Evolutionary conservation across 2,888 invertebrate species (phyloP), one percentile per base, ranked within the genome.

Genomic region (Anthoptus insignis): DNA sequence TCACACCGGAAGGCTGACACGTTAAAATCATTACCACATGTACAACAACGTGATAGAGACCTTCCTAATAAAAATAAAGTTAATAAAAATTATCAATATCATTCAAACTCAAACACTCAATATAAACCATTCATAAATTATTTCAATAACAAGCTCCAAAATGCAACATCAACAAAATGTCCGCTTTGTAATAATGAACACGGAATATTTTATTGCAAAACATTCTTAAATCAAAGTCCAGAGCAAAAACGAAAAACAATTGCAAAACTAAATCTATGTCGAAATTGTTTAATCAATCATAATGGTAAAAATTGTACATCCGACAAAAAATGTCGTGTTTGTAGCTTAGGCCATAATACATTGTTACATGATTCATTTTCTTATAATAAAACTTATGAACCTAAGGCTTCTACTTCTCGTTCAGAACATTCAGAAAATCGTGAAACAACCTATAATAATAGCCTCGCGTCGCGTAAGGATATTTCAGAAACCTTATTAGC

Each of bases 261-360:
- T 27, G 16, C 34, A 21, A 65, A 57, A 39, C 22, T 63, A n/a
- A 32, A 16, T 5, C 16, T 56, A n/a, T 65, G 65, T 32, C 22
- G 14, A 5, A 64, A 69, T 47, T 69, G 69, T 47, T 34, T 69
- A 22, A 61, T 54, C 24, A 50, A 60, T n/a, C 66, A 69, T 27
- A 21, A 66, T 7, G 61, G 64, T 11, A 66, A 64, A 13, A 42
- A 19, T 9, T 60, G 42, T 45, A 19, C 21, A 19, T 45, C 45
- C 1, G 21, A 19, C 6, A 19, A 8, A 13, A 45, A 19, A 2
- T 19, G 37, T 45, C 16, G 39, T 1, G 13, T 24, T 24, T 39
- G 45, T 7, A 45, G 42, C 45, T 32, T 53, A 29, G 42, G 39
- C 9, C 61, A 66, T 27, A 68, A 68, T 14, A 68, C 66, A 1